These are phyloP conservation scores for Spodoptera littoralis DNA, from an alignment of 2,888 invertebrate species.

Conservation along the genomic window DNA sequence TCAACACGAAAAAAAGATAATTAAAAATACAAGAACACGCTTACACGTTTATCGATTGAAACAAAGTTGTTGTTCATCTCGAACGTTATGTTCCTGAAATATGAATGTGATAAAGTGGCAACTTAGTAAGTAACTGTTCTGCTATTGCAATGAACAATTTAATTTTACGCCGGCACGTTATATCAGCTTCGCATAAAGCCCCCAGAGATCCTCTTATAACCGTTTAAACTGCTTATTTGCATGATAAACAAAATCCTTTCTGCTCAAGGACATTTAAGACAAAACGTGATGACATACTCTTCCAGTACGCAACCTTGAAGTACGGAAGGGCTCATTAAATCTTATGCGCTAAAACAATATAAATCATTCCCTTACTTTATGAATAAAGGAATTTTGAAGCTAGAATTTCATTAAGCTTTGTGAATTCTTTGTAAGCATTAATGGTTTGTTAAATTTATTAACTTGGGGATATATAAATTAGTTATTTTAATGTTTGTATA, in stretches of 20 bases:
- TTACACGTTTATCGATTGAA: too few relatives aligned
- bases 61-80: too few relatives aligned
- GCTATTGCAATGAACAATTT: conserved; percentile 24
- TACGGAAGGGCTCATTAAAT: conserved; percentile 42
- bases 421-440: neutral
- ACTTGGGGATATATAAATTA: neutral
- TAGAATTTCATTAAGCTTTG: neutral
- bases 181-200: conserved; percentile 29
- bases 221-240: conserved; percentile 50
- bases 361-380: conserved; percentile 28
- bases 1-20: too few relatives aligned
- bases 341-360: conserved; percentile 36
- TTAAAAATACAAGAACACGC: too few relatives aligned
- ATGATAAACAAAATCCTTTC: conserved; percentile 51
- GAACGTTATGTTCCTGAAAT: neutral
- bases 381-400: conserved; percentile 5
- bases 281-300: conserved; percentile 37
- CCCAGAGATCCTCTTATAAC: conserved; percentile 36
- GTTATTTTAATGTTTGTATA: too few relatives aligned
- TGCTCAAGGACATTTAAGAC: conserved; percentile 35
- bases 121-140: conserved; percentile 21
- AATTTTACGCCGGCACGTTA: conserved; percentile 31
- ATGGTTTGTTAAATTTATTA: neutral
- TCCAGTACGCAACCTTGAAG: conserved; percentile 29
- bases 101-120: conserved; percentile 2